phyloP scores from a whole-genome alignment of 1,140 invertebrate genomes.

The Magallana angulata region DNA sequence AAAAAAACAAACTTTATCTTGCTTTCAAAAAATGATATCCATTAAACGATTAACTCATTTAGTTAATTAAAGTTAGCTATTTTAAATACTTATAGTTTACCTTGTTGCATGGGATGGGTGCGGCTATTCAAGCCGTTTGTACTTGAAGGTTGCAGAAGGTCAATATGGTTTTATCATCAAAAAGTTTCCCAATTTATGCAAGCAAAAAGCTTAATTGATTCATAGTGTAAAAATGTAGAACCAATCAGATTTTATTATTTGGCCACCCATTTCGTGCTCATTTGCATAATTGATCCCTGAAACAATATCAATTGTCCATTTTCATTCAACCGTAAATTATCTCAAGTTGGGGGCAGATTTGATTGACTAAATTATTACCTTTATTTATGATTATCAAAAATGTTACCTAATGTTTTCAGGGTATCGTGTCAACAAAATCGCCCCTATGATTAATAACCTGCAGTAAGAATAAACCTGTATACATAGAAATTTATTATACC shows the following conservation, averaged over 20 bases:
- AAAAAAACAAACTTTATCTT: no score
- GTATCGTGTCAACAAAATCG: constrained; percentile 24
- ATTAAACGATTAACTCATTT: not conserved
- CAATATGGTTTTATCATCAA: constrained; percentile 4
- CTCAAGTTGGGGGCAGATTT: not conserved
- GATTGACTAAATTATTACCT: not conserved
- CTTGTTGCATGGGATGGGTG: not conserved
- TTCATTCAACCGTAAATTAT: constrained; percentile 28
- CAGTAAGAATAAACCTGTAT: not conserved
- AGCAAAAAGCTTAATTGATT: constrained; percentile 14
- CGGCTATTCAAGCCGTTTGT: not conserved
- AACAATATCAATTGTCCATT: constrained; percentile 38
- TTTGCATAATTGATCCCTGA: constrained; percentile 34
- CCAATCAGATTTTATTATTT: constrained; percentile 20
- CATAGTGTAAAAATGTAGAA: not conserved
- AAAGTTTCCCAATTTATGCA: not conserved
- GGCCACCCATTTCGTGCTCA: constrained; percentile 4
- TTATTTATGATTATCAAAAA: constrained; percentile 18
- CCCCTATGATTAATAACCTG: not conserved
- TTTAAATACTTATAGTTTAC: not conserved
- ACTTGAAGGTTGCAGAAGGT: not conserved
- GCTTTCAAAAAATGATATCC: not conserved
- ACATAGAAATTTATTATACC: not conserved
- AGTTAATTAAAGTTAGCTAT: no score
- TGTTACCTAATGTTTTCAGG: constrained; percentile 17